Percentiles rank a stretch among this genome's conserved stretches.
Evolutionary conservation across 2,113 vertebrate genomes (phyloP).

Genomic region (Myocastor coypus): DNA sequence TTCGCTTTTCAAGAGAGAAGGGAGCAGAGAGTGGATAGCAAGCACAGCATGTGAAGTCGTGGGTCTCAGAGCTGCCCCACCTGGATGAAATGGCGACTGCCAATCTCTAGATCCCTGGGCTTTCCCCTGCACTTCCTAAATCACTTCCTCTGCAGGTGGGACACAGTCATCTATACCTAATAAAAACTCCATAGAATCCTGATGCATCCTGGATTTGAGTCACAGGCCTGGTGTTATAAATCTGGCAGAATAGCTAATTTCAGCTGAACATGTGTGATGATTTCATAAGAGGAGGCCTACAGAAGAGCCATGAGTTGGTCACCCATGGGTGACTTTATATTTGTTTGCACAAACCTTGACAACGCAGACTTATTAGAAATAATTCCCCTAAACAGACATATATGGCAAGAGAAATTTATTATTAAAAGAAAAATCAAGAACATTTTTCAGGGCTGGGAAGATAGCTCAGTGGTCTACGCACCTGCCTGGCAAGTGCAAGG

Average conservation of each 20-base stretch:
- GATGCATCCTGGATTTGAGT: not conserved
- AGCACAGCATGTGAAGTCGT: not conserved
- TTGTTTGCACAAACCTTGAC: not conserved
- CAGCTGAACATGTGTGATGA: not conserved
- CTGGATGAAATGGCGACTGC: not conserved
- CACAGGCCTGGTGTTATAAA: not conserved
- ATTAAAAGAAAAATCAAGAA: slow-evolving; percentile 31
- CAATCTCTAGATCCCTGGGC: not conserved
- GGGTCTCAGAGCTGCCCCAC: not conserved
- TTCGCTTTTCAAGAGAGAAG: not conserved
- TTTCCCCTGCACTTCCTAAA: not conserved
- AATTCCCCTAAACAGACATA: not conserved
- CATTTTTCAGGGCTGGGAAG: not conserved
- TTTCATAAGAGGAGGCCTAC: not conserved
- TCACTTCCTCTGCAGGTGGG: not conserved
- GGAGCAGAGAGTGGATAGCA: not conserved
- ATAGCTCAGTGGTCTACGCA: no score
- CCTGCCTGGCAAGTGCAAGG: no score
- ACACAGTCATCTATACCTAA: not conserved
- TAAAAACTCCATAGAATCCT: not conserved
- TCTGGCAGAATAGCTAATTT: not conserved
- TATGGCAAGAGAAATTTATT: not conserved
- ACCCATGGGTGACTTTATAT: not conserved
- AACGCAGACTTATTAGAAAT: not conserved
- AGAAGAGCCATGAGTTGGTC: not conserved